Evolutionary conservation across 2,113 vertebrate species (phyloP).

Genomic region (Centropristis striata): DNA sequence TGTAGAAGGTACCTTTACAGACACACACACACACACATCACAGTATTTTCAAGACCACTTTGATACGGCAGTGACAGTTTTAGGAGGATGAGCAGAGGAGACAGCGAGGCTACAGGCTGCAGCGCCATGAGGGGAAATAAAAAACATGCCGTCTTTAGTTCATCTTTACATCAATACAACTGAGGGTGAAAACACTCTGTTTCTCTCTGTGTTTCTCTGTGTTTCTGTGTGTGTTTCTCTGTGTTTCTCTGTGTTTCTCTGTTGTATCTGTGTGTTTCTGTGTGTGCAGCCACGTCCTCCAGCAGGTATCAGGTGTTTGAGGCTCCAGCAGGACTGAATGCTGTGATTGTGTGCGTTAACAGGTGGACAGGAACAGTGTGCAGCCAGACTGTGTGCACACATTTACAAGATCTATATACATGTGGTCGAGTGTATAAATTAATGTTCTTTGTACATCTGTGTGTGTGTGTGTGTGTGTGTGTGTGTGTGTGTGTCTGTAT

Average conservation of each 20-base stretch:
- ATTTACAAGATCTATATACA: conserved; percentile 70
- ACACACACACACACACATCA: conserved; percentile 44
- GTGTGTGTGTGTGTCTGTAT: conserved; percentile 31
- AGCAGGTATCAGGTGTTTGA: conserved; percentile 44
- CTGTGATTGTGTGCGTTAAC: conserved; percentile 44
- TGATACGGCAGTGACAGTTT: conserved; percentile 67
- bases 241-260: conserved; percentile 21
- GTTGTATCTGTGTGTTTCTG: too few species aligned
- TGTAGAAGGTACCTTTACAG: conserved; percentile 16
- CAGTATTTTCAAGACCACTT: conserved; percentile 67
- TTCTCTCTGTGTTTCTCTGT: conserved; percentile 24
- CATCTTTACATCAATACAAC: conserved; percentile 49
- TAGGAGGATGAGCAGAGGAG: conserved; percentile 39
- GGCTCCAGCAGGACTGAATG: conserved; percentile 53
- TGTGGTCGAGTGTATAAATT: conserved; percentile 69
- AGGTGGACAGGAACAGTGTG: conserved; percentile 39
- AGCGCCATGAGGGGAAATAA: conserved; percentile 16
- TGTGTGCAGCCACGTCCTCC: conserved; percentile 50
- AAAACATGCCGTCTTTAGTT: conserved; percentile 50
- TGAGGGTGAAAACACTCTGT: conserved; percentile 38
- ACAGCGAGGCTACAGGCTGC: conserved; percentile 49
- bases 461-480: conserved; percentile 39
- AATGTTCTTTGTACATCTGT: conserved; percentile 72
- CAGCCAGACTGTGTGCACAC: conserved; percentile 45
- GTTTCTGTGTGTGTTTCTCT: conserved; percentile 21